A percentile compares a stretch with the other conserved stretches of the same genome.
These are phyloP conservation scores for Andrena haemorrhoa DNA, from an alignment of 2,888 invertebrate genomes.

Conservation along the genomic window DNA sequence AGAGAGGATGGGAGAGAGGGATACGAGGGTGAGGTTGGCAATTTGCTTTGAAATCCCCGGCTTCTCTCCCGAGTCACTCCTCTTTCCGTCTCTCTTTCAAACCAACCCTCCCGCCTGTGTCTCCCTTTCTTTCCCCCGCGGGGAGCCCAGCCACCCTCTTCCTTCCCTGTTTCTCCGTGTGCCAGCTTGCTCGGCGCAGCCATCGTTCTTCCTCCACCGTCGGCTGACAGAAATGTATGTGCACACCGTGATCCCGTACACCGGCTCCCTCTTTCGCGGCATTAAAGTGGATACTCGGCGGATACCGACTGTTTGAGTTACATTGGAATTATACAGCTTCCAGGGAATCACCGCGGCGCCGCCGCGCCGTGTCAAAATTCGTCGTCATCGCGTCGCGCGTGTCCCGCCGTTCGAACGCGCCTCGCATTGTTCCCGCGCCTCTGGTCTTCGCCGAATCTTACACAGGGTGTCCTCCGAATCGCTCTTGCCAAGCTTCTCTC, in stretches of 20 bases:
- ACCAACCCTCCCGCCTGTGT: slow-evolving; percentile 7
- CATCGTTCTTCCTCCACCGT: slow-evolving; percentile 48
- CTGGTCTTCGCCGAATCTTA: too few species aligned
- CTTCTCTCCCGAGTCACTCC: slow-evolving; percentile 54
- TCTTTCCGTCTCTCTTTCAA: slow-evolving; percentile 49
- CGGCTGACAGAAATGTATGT: slow-evolving; percentile 51
- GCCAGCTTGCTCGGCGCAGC: slow-evolving; percentile 42
- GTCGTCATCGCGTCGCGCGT: neutral
- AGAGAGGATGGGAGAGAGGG: slow-evolving; percentile 9
- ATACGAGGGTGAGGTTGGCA: slow-evolving; percentile 65
- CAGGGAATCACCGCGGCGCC: slow-evolving; percentile 5
- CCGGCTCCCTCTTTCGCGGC: slow-evolving; percentile 26
- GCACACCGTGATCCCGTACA: slow-evolving; percentile 49
- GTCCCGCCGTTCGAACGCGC: neutral
- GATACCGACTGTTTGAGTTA: slow-evolving; percentile 51
- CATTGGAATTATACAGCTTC: slow-evolving; percentile 52
- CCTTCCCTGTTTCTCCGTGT: slow-evolving; percentile 36
- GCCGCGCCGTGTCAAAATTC: slow-evolving; percentile 41
- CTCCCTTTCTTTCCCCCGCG: slow-evolving; percentile 31
- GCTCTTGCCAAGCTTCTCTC: too few species aligned
- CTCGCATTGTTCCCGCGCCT: neutral
- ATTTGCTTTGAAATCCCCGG: slow-evolving; percentile 75
- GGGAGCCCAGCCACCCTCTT: slow-evolving; percentile 23
- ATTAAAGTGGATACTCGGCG: slow-evolving; percentile 54
- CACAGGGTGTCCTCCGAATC: too few species aligned